phyloP scores from a whole-genome alignment of 2,888 invertebrate genomes.

The Lasioglossum oenotherae region DNA sequence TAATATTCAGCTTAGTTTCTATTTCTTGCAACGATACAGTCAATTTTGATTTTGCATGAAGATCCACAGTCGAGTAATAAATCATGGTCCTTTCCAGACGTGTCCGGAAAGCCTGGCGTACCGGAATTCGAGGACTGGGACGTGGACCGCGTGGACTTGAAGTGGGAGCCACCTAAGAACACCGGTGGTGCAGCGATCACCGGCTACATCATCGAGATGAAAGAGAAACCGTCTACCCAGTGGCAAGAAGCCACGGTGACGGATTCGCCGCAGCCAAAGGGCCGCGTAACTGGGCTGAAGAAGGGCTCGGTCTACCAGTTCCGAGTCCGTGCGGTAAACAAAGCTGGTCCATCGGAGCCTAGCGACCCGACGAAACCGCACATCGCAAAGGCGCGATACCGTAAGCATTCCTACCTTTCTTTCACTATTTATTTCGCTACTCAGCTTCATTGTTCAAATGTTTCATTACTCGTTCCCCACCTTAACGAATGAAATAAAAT shows the following conservation, averaged over 20 bases:
- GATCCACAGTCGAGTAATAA: no score
- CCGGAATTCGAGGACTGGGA: constrained; percentile 96
- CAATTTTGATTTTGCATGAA: no score
- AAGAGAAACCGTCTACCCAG: constrained; percentile 90
- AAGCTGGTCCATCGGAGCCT: constrained; percentile 96
- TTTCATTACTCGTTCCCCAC: background rate
- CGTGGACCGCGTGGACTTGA: constrained; percentile 93
- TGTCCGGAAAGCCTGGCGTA: constrained; percentile 94
- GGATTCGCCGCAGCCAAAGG: constrained; percentile 91
- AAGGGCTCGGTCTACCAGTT: constrained; percentile 98
- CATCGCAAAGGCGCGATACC: constrained; percentile 93
- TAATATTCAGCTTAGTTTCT: no score
- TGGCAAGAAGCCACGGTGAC: constrained; percentile 91
- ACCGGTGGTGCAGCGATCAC: constrained; percentile 93
- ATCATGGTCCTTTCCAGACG: constrained; percentile 85
- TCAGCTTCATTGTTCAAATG: background rate
- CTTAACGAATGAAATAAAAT: no score
- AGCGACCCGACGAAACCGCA: constrained; percentile 95
- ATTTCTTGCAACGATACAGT: no score
- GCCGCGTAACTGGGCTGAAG: constrained; percentile 93
- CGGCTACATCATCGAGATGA: constrained; percentile 95
- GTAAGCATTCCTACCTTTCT: constrained; percentile 86
- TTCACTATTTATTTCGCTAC: background rate
- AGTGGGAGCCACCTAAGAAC: constrained; percentile 92
- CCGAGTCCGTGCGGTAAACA: constrained; percentile 97